A percentile compares a stretch with the other conserved stretches of the same genome.
phyloP scores from a whole-genome alignment of 2,113 vertebrate genomes.

The Upupa epops region DNA sequence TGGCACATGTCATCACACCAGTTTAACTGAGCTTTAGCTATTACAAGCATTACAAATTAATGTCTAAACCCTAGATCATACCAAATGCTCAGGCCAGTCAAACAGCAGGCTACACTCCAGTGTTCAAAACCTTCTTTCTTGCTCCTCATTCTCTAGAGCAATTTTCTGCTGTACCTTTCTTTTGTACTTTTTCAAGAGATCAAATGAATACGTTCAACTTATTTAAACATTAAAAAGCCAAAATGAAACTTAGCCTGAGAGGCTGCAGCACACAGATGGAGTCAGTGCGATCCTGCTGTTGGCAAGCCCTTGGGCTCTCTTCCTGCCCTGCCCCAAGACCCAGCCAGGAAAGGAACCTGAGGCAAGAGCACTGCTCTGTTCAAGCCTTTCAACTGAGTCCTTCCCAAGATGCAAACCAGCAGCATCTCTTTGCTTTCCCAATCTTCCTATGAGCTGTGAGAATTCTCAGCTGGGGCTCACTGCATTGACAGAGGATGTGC shows the following conservation, averaged over 20 bases:
- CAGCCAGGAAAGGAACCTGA: rapidly evolving
- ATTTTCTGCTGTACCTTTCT: neutral
- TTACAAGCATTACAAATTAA: neutral
- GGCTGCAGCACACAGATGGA: rapidly evolving
- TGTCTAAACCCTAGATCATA: neutral
- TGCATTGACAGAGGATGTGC: neutral
- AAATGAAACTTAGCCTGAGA: neutral
- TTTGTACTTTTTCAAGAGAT: neutral
- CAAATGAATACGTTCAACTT: neutral
- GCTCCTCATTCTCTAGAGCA: neutral
- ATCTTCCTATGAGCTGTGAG: neutral
- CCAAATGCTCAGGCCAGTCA: neutral
- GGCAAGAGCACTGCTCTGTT: neutral
- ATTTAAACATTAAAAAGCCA: neutral
- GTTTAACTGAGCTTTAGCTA: neutral
- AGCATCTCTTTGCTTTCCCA: neutral
- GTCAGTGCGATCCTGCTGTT: neutral
- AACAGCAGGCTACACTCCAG: neutral
- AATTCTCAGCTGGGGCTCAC: neutral
- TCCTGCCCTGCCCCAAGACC: neutral
- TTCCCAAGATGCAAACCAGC: neutral
- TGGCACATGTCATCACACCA: neutral
- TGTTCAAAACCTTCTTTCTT: neutral
- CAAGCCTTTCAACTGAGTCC: neutral
- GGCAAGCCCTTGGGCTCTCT: neutral